Conservation (phyloP, 2,113 vertebrate genomes). For the Planiliza haematocheilus region DNA sequence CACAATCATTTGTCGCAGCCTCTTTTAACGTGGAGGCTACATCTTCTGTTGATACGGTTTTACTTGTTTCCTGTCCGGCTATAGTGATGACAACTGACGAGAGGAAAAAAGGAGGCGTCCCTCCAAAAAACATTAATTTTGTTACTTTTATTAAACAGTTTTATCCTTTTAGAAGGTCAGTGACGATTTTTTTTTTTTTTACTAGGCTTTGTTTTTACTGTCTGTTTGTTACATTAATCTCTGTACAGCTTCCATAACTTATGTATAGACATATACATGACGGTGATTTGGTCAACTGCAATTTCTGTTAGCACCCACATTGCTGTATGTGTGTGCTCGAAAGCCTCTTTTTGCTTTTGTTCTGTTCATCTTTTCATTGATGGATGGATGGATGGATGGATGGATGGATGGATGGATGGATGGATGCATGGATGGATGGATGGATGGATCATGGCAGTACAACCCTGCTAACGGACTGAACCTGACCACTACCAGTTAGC, state of each 20-base stretch:
- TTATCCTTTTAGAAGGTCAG: constrained; percentile 57
- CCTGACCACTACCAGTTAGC: constrained; percentile 39
- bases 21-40: constrained; percentile 60
- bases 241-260: constrained; percentile 84
- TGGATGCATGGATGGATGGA: constrained; percentile 23
- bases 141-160: constrained; percentile 69
- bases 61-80: constrained; percentile 69
- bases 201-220: constrained; percentile 68
- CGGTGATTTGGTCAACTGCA: constrained; percentile 46
- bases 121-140: constrained; percentile 62
- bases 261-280: constrained; percentile 66
- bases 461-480: constrained; percentile 53
- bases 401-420: not conserved
- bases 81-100: constrained; percentile 51
- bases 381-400: constrained; percentile 13
- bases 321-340: constrained; percentile 26
- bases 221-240: constrained; percentile 75
- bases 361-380: constrained; percentile 25
- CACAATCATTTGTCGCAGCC: constrained; percentile 61
- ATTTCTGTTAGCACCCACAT: constrained; percentile 50
- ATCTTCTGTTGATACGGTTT: constrained; percentile 66
- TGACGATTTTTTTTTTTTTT: constrained; percentile 27
- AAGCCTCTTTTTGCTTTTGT: constrained; percentile 26
- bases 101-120: constrained; percentile 63
- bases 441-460: constrained; percentile 48